Percentiles rank a stretch among this genome's conserved stretches.
These are phyloP conservation scores for Drosophila auraria DNA, from an alignment of 1,140 invertebrate genomes.

Conservation along the genomic window DNA sequence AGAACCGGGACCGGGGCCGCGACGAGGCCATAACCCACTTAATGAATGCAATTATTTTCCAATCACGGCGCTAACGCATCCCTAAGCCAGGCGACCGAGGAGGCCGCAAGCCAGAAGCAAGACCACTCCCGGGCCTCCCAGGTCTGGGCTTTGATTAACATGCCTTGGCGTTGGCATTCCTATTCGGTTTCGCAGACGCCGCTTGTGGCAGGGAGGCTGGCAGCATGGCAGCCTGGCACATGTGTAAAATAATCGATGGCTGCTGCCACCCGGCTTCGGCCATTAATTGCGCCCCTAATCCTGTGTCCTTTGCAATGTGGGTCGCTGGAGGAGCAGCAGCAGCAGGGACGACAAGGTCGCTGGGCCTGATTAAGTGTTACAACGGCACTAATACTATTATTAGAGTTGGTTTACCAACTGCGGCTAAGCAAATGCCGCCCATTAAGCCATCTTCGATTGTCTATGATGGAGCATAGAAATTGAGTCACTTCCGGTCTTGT, in stretches of 20 bases:
- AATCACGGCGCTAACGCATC: conserved; percentile 63
- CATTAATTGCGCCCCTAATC: conserved; percentile 64
- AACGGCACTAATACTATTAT: conserved; percentile 45
- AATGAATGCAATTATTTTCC: conserved; percentile 76
- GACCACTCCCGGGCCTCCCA: conserved; percentile 10
- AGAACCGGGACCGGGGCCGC: background rate
- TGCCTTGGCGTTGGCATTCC: conserved; percentile 14
- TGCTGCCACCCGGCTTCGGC: conserved; percentile 21
- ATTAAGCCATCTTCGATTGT: conserved; percentile 23
- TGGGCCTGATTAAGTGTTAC: conserved; percentile 50
- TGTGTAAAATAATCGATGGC: conserved; percentile 36
- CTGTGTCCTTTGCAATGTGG: conserved; percentile 39
- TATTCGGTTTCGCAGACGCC: conserved; percentile 5
- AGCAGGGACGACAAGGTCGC: conserved; percentile 15
- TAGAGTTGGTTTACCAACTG: conserved; percentile 25
- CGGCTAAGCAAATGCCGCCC: conserved; percentile 29
- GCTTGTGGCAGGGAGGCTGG: conserved; percentile 1
- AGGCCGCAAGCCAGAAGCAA: conserved; percentile 26
- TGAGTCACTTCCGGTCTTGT: conserved; percentile 1
- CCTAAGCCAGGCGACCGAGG: conserved; percentile 28
- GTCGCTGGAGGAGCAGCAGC: background rate
- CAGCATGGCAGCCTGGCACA: conserved; percentile 9
- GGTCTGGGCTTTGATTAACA: conserved; percentile 58
- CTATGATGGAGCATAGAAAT: background rate
- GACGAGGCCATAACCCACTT: conserved; percentile 21